Evolutionary conservation across 2,797 vertebrate genomes (phyloP), one percentile per base, ranked within the genome.

Genomic region (Saxicola maurus): DNA sequence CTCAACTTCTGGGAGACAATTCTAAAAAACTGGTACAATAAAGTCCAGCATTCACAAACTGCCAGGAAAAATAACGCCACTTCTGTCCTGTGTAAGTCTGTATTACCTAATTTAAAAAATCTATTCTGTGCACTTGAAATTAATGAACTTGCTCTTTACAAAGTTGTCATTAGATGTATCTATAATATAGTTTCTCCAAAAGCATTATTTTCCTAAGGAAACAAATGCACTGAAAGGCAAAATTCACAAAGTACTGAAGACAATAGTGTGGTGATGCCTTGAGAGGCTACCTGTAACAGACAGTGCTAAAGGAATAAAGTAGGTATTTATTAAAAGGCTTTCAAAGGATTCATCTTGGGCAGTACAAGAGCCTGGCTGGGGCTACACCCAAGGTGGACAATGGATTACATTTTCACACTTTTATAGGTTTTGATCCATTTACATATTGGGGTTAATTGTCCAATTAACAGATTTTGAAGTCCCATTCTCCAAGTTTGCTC

Each of bases 311-410:
- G 19, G 35, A 13, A 40, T 5, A 38, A 24, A 38, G 35, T 0
- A 7, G 20, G 11, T 9, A 49, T 49, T 66, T 38, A 38, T 10
- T 51, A 13, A 24, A 48, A 38, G 16, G 7, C 27, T 35, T 67
- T 38, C 15, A 51, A 3, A 51, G 35, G 35, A n/a, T 8, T 1
- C 35, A 51, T 11, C 33, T 38, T 8, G 35, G 35, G 35, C 16
- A 51, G 28, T 6, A 3, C 20, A 38, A 38, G 20, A n/a, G 20
- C 46, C 20, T 4, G 9, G 35, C 35, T 5, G 16, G 6, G 65
- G 28, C 35, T 24, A 1, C 11, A 8, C 15, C 35, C 20, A 24
- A 38, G 46, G 6, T 5, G 35, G 46, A n/a, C 3, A 1, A 5
- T 7, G 11, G 2, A 35, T 7, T 27, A 67, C 6, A 2, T 38